Conservation (phyloP, 2,888 invertebrate genomes). For the Vanessa cardui region DNA sequence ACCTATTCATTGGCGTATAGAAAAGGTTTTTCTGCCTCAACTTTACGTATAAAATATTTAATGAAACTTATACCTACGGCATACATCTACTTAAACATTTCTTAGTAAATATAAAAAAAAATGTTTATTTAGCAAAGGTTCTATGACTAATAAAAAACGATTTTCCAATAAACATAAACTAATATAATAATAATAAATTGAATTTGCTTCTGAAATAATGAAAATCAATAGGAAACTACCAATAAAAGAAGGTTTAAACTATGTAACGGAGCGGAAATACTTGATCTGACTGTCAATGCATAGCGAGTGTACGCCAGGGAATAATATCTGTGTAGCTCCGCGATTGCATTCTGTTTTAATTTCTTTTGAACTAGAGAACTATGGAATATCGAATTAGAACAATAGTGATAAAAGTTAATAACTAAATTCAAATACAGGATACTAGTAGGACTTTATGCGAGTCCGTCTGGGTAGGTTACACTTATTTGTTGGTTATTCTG, state of each 20-base stretch:
- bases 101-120: too few species aligned
- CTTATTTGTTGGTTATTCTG: too few species aligned
- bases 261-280: conserved; percentile 38
- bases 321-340: conserved; percentile 41
- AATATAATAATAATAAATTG: too few species aligned
- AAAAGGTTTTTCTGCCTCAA: too few species aligned
- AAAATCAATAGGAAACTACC: conserved; percentile 6
- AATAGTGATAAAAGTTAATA: conserved; percentile 1
- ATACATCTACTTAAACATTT: too few species aligned
- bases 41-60: too few species aligned
- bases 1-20: background rate
- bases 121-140: too few species aligned
- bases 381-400: conserved; percentile 9
- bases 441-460: background rate
- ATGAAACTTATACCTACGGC: too few species aligned
- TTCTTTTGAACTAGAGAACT: conserved; percentile 26
- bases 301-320: conserved; percentile 43
- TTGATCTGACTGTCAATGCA: conserved; percentile 48
- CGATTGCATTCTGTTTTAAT: conserved; percentile 34
- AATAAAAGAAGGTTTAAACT: conserved; percentile 6
- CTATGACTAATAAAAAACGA: too few species aligned
- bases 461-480: too few species aligned
- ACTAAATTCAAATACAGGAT: background rate
- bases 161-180: too few species aligned
- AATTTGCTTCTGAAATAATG: background rate